These are phyloP conservation scores for Pterophyllum scalare DNA, from an alignment of 2,113 vertebrate species.

Conservation along the genomic window DNA sequence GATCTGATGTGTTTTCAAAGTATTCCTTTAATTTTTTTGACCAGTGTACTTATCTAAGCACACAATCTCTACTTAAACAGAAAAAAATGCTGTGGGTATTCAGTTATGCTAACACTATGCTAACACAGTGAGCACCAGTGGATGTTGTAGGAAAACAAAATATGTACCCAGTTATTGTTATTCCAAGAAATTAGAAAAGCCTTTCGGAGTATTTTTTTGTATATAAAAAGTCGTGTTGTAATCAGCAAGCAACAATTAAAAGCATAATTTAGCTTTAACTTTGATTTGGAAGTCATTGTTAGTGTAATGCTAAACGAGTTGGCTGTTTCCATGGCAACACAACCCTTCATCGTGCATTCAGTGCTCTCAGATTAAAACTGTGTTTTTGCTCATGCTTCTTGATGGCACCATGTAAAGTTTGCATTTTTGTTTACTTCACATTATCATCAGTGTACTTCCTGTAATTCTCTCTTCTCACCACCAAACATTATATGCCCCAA, in stretches of 20 bases:
- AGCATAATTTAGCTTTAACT: slow-evolving; percentile 1
- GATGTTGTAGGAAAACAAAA: not conserved
- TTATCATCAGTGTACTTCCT: not conserved
- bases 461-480: not conserved
- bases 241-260: not conserved
- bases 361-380: not conserved
- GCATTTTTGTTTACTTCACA: not conserved
- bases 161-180: not conserved
- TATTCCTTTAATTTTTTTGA: too few species aligned
- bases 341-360: not conserved
- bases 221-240: not conserved
- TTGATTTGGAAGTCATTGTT: not conserved
- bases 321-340: slow-evolving; percentile 30
- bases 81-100: too few species aligned
- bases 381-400: not conserved
- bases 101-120: too few species aligned
- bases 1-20: too few species aligned
- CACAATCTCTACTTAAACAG: too few species aligned
- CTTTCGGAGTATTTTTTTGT: too few species aligned
- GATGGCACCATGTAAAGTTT: not conserved
- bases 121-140: not conserved
- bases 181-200: not conserved
- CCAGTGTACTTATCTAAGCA: too few species aligned
- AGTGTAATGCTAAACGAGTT: not conserved
- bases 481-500: slow-evolving; percentile 2